Base-by-base conservation (phyloP, 2,113 vertebrate genomes). In the Trogon surrucura region DNA sequence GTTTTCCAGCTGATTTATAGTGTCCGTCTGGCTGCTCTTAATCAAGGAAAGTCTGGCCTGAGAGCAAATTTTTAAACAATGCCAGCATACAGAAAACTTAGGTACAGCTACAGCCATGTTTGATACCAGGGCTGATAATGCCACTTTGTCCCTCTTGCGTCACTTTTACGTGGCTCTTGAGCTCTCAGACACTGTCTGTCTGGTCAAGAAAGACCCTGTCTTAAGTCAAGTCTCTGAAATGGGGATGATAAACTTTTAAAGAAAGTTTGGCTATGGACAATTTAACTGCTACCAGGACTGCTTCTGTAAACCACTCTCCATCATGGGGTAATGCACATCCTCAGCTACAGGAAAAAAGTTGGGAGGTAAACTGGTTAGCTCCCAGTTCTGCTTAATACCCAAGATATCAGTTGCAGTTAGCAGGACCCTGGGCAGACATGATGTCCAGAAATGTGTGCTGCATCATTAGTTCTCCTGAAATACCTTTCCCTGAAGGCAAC, bases 11-110 rank as follows among this genome's bases (percentile, higher is more conserved):
- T 94, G 95, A 94, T 95, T 94, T 92, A 95, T 77, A 36, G 54
- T 65, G 57, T 96, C 92, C 95, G 93, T 92, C 88, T 96, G 95
- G 85, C 57, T 92, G 91, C 36, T 88, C 61, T 69, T 79, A 85
- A 79, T 91, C 57, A 79, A 89, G 83, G 65, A 70, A 41, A 91
- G 53, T 36, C 83, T 81, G 62, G 73, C 70, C 61, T 38, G 22
- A 92, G 45, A 2, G 2, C 30, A 77, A 41, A 50, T 47, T 92
- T 81, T 86, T 69, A 81, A 92, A 51, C 62, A 93, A 10, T 41
- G 36, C 26, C 0, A 0, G n/a, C 60, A 25, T 15, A 64, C 1
- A 18, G 27, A 90, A 64, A 64, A 21, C 41, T 88, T 30, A 13
- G 32, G 74, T 74, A 50, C 0, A 2, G 51, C 75, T 79, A 64